Percentiles rank a stretch among this genome's conserved stretches.
phyloP scores from a whole-genome alignment of 2,113 vertebrate genomes.

The Notothenia rossii region DNA sequence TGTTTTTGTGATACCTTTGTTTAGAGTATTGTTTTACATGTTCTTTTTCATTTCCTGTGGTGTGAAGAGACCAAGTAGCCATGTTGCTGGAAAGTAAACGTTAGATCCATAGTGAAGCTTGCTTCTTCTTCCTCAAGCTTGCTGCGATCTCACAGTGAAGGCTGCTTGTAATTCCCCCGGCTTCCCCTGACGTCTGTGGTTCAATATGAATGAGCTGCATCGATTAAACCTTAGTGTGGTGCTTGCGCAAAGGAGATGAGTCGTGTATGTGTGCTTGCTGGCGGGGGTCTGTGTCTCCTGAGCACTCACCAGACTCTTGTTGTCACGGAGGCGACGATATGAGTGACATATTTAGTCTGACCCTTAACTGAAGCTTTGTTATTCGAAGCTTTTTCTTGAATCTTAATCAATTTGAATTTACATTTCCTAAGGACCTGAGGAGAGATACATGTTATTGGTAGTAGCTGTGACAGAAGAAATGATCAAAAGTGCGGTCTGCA shows the following conservation, averaged over 20 bases:
- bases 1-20: neutral
- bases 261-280: conserved; percentile 14
- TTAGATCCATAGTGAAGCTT: conserved; percentile 28
- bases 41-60: conserved; percentile 19
- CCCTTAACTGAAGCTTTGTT: conserved; percentile 53
- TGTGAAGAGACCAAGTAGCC: conserved; percentile 6
- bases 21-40: conserved; percentile 5
- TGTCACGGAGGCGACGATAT: conserved; percentile 51
- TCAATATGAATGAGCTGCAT: conserved; percentile 82
- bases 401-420: conserved; percentile 36
- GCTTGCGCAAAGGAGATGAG: conserved; percentile 46
- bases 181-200: conserved; percentile 74
- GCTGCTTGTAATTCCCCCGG: conserved; percentile 78
- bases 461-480: conserved; percentile 17
- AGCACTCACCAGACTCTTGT: conserved; percentile 62
- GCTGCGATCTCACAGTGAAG: conserved; percentile 70
- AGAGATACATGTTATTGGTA: neutral
- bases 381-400: conserved; percentile 46
- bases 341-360: conserved; percentile 58
- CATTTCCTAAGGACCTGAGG: conserved; percentile 14
- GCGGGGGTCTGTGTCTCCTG: conserved; percentile 26
- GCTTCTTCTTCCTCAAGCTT: conserved; percentile 53
- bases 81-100: conserved; percentile 51
- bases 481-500: conserved; percentile 10
- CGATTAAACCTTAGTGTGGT: conserved; percentile 73